Conservation (phyloP, 2,113 vertebrate species). For the Girardinichthys multiradiatus region DNA sequence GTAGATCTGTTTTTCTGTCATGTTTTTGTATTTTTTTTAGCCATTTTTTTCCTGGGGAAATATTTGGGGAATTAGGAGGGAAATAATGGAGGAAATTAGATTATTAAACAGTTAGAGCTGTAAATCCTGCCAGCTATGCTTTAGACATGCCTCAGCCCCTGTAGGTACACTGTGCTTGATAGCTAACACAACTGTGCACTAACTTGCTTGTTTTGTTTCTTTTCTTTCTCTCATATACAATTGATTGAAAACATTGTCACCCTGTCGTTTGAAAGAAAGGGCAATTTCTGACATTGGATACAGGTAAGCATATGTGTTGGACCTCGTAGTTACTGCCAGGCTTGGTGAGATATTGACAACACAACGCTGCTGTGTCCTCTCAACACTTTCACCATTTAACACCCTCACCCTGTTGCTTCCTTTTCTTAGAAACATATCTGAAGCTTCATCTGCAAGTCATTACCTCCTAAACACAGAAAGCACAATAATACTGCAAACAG, state of each 20-base stretch:
- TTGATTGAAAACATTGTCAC: constrained; percentile 6
- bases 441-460: constrained; percentile 73
- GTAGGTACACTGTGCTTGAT: not conserved
- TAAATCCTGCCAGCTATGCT: constrained; percentile 39
- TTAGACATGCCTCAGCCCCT: constrained; percentile 4
- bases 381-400: constrained; percentile 36
- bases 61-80: constrained; percentile 34
- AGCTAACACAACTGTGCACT: constrained; percentile 21
- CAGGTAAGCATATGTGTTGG: constrained; percentile 35
- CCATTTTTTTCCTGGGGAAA: constrained; percentile 63
- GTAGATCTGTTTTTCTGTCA: constrained; percentile 22
- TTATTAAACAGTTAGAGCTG: constrained; percentile 53
- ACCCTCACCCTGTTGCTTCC: constrained; percentile 38
- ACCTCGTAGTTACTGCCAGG: constrained; percentile 30
- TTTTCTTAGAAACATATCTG: constrained; percentile 46
- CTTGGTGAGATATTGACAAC: constrained; percentile 42
- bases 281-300: constrained; percentile 11
- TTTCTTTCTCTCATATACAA: constrained; percentile 8
- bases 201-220: constrained; percentile 4
- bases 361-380: constrained; percentile 37
- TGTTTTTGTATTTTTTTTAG: constrained; percentile 65
- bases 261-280: not conserved
- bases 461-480: constrained; percentile 66
- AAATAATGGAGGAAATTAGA: constrained; percentile 69
- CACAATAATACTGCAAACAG: constrained; percentile 75